Conservation (phyloP, 2,113 vertebrate genomes). For the Notarius quadriscutis region DNA sequence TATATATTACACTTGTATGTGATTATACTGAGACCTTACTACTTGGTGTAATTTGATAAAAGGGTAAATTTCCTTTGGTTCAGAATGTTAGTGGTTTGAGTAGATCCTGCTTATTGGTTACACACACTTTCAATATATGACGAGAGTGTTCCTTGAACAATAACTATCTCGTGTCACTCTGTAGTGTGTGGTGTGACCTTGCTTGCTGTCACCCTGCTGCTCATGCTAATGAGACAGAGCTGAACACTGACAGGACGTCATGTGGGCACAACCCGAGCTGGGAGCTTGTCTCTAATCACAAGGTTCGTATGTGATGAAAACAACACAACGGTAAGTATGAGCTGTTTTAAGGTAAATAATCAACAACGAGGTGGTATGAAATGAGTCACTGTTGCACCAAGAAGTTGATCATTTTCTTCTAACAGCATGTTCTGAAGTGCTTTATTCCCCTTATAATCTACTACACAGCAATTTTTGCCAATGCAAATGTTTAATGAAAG, state of each 20-base stretch:
- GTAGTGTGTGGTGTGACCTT: slow-evolving; percentile 13
- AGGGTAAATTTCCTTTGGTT: too few relatives aligned
- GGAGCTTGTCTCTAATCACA: background rate
- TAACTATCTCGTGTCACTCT: background rate
- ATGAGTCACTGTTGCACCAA: background rate
- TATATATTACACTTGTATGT: too few relatives aligned
- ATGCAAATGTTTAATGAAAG: background rate
- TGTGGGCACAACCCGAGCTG: background rate
- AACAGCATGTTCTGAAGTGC: background rate
- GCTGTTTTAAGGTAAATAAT: background rate
- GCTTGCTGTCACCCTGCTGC: slow-evolving; percentile 13
- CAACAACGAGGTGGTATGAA: background rate
- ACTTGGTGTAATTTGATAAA: too few relatives aligned
- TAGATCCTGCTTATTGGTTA: too few relatives aligned
- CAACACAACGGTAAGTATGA: background rate
- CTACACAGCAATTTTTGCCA: background rate
- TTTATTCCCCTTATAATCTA: background rate
- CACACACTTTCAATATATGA: background rate
- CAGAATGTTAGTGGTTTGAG: too few relatives aligned
- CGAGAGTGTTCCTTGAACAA: too few relatives aligned
- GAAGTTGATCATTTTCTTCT: background rate
- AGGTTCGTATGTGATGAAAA: background rate
- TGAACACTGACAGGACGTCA: background rate
- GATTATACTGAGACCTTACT: too few relatives aligned
- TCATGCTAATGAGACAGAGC: background rate